Evolutionary conservation across 2,797 vertebrate species (phyloP), one percentile per base, ranked within the genome.

Genomic region (Neomorphus geoffroyi): DNA sequence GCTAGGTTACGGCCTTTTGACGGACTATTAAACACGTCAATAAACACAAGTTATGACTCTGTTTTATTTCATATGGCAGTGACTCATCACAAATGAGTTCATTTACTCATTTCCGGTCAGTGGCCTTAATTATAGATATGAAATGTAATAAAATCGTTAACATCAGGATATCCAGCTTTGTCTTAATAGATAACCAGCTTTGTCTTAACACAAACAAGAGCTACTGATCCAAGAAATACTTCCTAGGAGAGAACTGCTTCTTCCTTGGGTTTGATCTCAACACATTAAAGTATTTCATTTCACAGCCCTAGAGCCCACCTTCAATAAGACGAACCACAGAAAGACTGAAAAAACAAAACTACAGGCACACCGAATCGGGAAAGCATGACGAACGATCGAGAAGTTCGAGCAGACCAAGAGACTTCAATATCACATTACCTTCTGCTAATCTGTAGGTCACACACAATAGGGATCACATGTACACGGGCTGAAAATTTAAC

Each of bases 61-160:
- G 74, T 33, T 61, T 80, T 37, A 73, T 86, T 92, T 61, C 92
- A 70, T 77, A 73, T 2, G 0, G 51, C 86, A 78, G 28, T 95
- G 96, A 96, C 83, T 95, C 94, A 96, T 57, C 86, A 37, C 28
- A 13, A 51, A 66, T 60, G 57, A 90, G 93, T 91, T 41, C 71
- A 75, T 86, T 75, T 56, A 51, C 41, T 93, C 89, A 91, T 58
- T 91, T 94, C 91, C 48, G 3, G 56, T 33, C 82, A 90, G n/a
- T 43, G 77, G 58, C 89, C 92, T 88, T 45, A 5, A 82, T 91
- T 93, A 88, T 45, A 82, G 82, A 62, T 4, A n/a, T n/a, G n/a
- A n/a, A n/a, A n/a, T n/a, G n/a, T 17, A 93, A 94, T 70, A 64
- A 87, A 89, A 75, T 11, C 11, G 16, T 24, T 33, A 46, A 64